Conservation (phyloP, 2,797 vertebrate genomes). For the Scomberomorus guttatus region DNA sequence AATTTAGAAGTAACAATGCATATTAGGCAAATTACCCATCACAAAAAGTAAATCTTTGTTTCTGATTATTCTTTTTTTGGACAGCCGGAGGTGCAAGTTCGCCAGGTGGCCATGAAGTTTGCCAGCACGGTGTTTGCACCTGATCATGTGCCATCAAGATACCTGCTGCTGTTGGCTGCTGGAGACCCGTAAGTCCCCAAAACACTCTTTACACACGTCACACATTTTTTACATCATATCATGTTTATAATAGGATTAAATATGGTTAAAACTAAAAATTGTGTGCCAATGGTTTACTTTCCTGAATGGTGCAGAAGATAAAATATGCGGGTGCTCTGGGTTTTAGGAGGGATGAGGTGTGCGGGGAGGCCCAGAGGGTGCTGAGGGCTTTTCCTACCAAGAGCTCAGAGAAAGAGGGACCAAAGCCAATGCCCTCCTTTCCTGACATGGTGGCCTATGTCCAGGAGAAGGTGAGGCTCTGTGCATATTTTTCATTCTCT, state of each 20-base stretch:
- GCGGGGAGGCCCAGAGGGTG: constrained; percentile 92
- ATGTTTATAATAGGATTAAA: neutral
- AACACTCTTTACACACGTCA: neutral
- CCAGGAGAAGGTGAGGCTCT: constrained; percentile 92
- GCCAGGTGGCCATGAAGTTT: constrained; percentile 98
- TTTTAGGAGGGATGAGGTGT: constrained; percentile 94
- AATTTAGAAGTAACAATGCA: neutral
- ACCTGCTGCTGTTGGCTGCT: constrained; percentile 94
- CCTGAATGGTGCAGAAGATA: neutral
- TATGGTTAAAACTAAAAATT: neutral
- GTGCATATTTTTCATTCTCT: neutral
- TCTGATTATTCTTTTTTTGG: constrained; percentile 28
- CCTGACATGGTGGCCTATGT: constrained; percentile 97
- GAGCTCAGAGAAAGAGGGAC: constrained; percentile 89
- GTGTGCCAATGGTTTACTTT: neutral
- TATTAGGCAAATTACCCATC: neutral
- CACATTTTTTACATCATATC: neutral
- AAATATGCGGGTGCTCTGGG: constrained; percentile 11
- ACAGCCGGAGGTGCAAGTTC: constrained; percentile 98
- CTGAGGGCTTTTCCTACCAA: constrained; percentile 88
- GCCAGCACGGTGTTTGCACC: constrained; percentile 95
- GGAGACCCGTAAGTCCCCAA: constrained; percentile 93
- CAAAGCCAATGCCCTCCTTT: constrained; percentile 94
- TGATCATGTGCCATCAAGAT: constrained; percentile 97
- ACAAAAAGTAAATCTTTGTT: neutral